A percentile compares a stretch with the other conserved stretches of the same genome.
Conservation (phyloP, 2,888 invertebrate species). For the Drosophila nr. fundita region DNA sequence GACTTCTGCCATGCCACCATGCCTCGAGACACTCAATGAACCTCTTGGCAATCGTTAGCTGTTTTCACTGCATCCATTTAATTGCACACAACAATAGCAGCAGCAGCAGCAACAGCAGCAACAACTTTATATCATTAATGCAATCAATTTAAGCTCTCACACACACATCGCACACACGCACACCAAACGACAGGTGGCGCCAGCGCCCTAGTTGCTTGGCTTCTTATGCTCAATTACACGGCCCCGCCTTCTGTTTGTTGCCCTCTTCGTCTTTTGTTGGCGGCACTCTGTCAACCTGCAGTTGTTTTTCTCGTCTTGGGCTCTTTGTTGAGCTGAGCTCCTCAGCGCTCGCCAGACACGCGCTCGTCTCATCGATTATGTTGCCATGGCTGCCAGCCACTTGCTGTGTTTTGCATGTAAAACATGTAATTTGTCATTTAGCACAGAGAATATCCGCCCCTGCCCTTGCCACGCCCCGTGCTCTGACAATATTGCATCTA, state of each 20-base stretch:
- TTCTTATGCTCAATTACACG: constrained; percentile 60
- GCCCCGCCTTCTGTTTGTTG: constrained; percentile 17
- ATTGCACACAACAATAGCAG: constrained; percentile 18
- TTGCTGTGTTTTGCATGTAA: constrained; percentile 69
- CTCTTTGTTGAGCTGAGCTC: not conserved
- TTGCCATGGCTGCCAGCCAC: constrained; percentile 42
- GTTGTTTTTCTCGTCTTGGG: constrained; percentile 18
- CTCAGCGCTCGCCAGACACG: constrained; percentile 42
- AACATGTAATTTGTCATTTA: constrained; percentile 73
- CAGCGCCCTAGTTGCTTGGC: constrained; percentile 39
- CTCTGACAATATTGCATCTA: not conserved
- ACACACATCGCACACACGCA: constrained; percentile 2
- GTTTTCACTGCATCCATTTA: constrained; percentile 49
- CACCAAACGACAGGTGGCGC: constrained; percentile 52
- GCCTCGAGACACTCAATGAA: constrained; percentile 44
- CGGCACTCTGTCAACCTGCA: constrained; percentile 48
- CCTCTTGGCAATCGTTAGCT: constrained; percentile 39
- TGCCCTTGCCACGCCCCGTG: constrained; percentile 26
- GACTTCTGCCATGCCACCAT: constrained; percentile 8
- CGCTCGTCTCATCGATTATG: constrained; percentile 59
- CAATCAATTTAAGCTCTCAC: constrained; percentile 49
- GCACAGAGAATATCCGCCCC: constrained; percentile 35
- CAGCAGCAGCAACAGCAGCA: constrained; percentile 32
- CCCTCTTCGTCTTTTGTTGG: constrained; percentile 44
- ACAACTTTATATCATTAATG: constrained; percentile 57